These are phyloP conservation scores for Eupithecia centaureata DNA, from an alignment of 2,888 invertebrate genomes.

Conservation along the genomic window DNA sequence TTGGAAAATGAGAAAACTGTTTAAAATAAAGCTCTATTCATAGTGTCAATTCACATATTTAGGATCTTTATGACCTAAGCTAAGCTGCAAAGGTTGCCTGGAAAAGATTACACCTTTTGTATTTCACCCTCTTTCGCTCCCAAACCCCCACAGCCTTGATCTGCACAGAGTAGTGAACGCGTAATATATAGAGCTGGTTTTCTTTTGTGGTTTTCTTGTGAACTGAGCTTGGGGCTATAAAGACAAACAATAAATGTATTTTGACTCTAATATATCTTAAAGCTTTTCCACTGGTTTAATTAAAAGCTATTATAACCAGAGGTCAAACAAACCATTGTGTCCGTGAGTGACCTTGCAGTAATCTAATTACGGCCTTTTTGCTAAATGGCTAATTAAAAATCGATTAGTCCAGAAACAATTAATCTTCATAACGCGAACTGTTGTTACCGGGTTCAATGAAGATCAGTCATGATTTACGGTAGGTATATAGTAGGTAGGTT, in stretches of 20 bases:
- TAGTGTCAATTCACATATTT: too few species aligned
- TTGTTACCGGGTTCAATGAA: conserved; percentile 36
- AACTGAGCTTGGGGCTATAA: too few species aligned
- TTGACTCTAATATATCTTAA: background rate
- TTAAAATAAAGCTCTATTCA: too few species aligned
- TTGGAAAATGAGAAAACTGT: background rate
- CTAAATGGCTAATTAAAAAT: conserved; percentile 58
- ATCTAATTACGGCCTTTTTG: conserved; percentile 34
- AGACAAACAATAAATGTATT: background rate
- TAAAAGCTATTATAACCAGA: background rate
- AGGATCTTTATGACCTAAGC: too few species aligned
- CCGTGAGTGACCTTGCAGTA: conserved; percentile 28
- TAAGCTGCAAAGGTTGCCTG: too few species aligned
- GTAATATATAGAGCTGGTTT: too few species aligned
- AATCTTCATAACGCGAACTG: conserved; percentile 56
- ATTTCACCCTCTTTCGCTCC: too few species aligned
- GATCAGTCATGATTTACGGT: background rate
- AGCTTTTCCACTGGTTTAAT: background rate
- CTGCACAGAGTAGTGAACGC: too few species aligned
- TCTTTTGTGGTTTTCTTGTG: too few species aligned
- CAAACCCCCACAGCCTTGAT: too few species aligned
- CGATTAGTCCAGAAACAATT: conserved; percentile 56
- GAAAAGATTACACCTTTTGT: too few species aligned
- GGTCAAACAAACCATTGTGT: conserved; percentile 25
- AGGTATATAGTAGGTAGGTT: background rate